Conservation (phyloP, 2,797 vertebrate genomes). For the Tarsius wallacei region DNA sequence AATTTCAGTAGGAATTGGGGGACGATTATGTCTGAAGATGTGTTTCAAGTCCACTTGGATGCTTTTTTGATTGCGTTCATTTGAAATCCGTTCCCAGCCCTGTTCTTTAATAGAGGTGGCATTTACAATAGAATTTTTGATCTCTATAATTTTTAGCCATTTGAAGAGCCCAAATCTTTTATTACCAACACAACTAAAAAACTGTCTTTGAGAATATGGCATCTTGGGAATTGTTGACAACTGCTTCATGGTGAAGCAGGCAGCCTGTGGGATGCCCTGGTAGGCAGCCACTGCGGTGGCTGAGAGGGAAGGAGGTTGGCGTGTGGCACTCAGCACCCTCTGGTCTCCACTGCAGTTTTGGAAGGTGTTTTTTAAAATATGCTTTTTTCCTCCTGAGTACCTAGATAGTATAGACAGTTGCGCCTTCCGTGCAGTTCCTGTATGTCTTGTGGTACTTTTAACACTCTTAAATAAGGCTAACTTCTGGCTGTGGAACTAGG, state of each 20-base stretch:
- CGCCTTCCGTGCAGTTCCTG: neutral
- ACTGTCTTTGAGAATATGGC: neutral
- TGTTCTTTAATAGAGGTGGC: slow-evolving; percentile 59
- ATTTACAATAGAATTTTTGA: slow-evolving; percentile 49
- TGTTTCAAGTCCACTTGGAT: slow-evolving; percentile 60
- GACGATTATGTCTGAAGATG: slow-evolving; percentile 73
- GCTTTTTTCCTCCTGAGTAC: neutral
- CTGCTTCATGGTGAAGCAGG: neutral
- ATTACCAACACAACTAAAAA: slow-evolving; percentile 36
- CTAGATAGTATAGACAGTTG: neutral
- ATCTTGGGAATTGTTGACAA: neutral
- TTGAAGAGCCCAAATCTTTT: neutral
- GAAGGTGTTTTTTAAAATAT: neutral
- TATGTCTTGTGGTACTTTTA: neutral
- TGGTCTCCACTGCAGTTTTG: neutral
- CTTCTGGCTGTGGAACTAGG: neutral
- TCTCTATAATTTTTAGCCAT: slow-evolving; percentile 43
- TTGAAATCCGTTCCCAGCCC: slow-evolving; percentile 2
- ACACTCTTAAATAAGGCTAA: neutral
- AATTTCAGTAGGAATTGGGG: slow-evolving; percentile 74
- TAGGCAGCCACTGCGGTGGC: neutral
- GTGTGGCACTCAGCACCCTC: neutral
- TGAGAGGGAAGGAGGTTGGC: neutral
- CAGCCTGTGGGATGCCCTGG: neutral
- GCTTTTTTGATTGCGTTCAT: neutral